Conservation (phyloP, 2,888 invertebrate species). For the Bimastos eiseni region DNA sequence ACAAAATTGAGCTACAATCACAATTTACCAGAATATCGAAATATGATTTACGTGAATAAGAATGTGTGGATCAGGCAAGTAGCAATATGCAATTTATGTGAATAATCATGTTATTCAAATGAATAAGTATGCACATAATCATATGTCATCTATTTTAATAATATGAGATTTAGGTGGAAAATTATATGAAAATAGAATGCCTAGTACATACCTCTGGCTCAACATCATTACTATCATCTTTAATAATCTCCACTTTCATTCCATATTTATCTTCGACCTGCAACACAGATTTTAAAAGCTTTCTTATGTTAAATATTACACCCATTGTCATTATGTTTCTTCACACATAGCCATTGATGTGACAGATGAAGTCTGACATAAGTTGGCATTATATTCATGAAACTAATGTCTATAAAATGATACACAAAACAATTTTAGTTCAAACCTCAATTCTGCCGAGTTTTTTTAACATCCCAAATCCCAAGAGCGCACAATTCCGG, state of each 20-base stretch:
- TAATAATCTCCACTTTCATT: constrained; percentile 24
- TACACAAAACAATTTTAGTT: too few relatives aligned
- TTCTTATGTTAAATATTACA: not conserved
- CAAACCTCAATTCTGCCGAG: too few relatives aligned
- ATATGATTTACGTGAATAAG: too few relatives aligned
- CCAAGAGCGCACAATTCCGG: too few relatives aligned
- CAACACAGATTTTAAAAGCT: not conserved
- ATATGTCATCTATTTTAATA: too few relatives aligned
- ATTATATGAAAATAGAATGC: not conserved
- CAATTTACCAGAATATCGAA: too few relatives aligned
- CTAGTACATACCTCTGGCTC: not conserved
- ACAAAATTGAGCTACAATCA: too few relatives aligned
- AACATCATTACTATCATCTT: not conserved
- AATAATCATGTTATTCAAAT: too few relatives aligned
- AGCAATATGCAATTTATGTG: not conserved
- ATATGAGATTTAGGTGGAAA: too few relatives aligned
- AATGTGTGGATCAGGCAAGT: not conserved
- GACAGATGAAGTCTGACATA: not conserved
- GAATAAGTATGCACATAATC: too few relatives aligned
- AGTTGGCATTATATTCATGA: not conserved
- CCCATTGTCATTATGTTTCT: not conserved
- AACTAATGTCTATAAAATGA: not conserved
- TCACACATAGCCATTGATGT: not conserved
- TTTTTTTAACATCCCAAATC: too few relatives aligned
- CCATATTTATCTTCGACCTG: constrained; percentile 19